phyloP scores from a whole-genome alignment of 1,140 invertebrate species.

The Papilio xuthus region DNA sequence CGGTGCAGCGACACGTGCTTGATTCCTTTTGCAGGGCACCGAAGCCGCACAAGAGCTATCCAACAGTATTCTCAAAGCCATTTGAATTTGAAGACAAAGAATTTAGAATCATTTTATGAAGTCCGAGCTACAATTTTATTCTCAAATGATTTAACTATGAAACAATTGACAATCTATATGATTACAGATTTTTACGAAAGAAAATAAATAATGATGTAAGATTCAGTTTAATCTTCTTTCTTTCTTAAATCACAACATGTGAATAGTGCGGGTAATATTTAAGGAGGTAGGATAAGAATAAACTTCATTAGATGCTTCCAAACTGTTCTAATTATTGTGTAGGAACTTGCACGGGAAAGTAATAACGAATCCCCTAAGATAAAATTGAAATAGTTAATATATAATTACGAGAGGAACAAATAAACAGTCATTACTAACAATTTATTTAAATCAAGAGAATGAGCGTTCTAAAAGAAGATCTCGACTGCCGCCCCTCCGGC shows the following conservation, averaged over 20 bases:
- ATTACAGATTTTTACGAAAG: too few species aligned
- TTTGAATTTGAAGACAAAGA: slow-evolving; percentile 10
- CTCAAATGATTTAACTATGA: not conserved
- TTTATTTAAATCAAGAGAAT: slow-evolving; percentile 11
- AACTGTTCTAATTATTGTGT: too few species aligned
- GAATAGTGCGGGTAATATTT: too few species aligned
- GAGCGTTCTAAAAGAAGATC: slow-evolving; percentile 12
- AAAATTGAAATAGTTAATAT: not conserved
- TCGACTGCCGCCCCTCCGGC: not conserved
- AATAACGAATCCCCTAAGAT: too few species aligned
- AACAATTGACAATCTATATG: not conserved
- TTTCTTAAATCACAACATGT: too few species aligned
- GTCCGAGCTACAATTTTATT: not conserved
- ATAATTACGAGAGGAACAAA: not conserved
- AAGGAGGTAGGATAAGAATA: too few species aligned
- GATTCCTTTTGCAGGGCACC: slow-evolving; percentile 10
- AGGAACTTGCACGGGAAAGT: too few species aligned
- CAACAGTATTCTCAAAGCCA: not conserved
- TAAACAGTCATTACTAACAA: not conserved
- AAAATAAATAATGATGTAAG: too few species aligned
- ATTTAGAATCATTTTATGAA: not conserved
- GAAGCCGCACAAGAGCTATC: not conserved
- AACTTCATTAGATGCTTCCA: too few species aligned
- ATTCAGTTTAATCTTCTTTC: too few species aligned
- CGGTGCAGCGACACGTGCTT: slow-evolving; percentile 14